A percentile compares a stretch with the other conserved stretches of the same genome.
These are phyloP conservation scores for Dolichopus griseipennis DNA, from an alignment of 2,888 invertebrate species.

Conservation along the genomic window DNA sequence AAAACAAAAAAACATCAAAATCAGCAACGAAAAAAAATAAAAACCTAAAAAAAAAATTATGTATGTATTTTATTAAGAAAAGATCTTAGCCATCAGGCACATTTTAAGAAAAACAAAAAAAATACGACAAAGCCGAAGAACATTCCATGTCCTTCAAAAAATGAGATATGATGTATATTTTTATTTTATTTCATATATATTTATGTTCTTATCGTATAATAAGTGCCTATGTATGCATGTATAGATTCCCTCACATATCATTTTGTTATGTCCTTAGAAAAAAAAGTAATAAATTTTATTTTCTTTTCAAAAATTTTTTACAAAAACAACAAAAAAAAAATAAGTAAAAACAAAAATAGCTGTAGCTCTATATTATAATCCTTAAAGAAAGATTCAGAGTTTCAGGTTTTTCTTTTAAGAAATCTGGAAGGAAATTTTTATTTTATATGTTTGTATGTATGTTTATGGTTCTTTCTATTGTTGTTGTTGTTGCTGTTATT, in stretches of 20 bases:
- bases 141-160: neutral
- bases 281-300: neutral
- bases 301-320: neutral
- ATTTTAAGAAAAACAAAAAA: neutral
- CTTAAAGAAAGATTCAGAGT: neutral
- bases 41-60: neutral
- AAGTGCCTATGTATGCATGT: neutral
- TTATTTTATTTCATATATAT: neutral
- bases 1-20: neutral
- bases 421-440: neutral
- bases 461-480: too few species aligned
- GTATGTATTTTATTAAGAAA: neutral
- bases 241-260: neutral
- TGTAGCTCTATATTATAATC: too few species aligned
- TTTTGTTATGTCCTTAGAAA: neutral
- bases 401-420: neutral
- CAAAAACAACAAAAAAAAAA: neutral
- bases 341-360: too few species aligned
- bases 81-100: conserved; percentile 3
- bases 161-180: conserved; percentile 2
- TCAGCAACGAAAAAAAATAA: neutral
- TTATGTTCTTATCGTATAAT: too few species aligned
- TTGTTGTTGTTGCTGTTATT: neutral
- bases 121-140: neutral
- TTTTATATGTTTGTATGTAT: neutral